Evolutionary conservation across 2,797 vertebrate genomes (phyloP).

Genomic region (Hemibagrus guttatus): DNA sequence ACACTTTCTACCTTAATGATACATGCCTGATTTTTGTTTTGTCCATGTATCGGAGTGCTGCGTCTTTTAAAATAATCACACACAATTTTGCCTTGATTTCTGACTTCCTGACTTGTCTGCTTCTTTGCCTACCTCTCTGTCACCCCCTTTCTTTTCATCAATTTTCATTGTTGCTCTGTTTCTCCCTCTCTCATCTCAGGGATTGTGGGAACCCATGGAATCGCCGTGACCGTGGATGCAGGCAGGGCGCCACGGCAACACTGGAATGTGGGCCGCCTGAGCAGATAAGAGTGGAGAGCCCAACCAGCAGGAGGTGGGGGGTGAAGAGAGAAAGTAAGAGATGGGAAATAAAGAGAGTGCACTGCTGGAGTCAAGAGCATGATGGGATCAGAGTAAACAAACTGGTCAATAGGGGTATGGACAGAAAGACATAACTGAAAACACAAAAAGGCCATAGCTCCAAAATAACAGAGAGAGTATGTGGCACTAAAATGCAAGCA

Average conservation of each 20-base stretch:
- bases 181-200: constrained; percentile 65
- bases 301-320: constrained; percentile 72
- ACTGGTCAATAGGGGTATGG: constrained; percentile 28
- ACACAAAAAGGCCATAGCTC: constrained; percentile 28
- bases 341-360: constrained; percentile 36
- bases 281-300: constrained; percentile 83
- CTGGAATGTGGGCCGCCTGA: constrained; percentile 84
- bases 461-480: constrained; percentile 48
- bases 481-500: constrained; percentile 32
- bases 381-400: constrained; percentile 39
- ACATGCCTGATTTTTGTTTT: constrained; percentile 1
- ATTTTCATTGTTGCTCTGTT: constrained; percentile 57
- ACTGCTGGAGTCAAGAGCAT: constrained; percentile 34
- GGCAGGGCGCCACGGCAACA: constrained; percentile 81
- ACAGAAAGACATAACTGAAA: constrained; percentile 28
- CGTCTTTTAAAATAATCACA: constrained; percentile 16
- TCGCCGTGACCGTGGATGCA: constrained; percentile 83
- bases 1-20: constrained; percentile 7
- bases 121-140: constrained; percentile 55
- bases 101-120: constrained; percentile 29
- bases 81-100: constrained; percentile 20
- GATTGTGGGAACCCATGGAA: constrained; percentile 84
- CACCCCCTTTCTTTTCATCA: constrained; percentile 46
- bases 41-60: neutral
- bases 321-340: constrained; percentile 56